phyloP scores from a whole-genome alignment of 35 echinoderm and acorn worm species.

The Heliocidaris erythrogramma region DNA sequence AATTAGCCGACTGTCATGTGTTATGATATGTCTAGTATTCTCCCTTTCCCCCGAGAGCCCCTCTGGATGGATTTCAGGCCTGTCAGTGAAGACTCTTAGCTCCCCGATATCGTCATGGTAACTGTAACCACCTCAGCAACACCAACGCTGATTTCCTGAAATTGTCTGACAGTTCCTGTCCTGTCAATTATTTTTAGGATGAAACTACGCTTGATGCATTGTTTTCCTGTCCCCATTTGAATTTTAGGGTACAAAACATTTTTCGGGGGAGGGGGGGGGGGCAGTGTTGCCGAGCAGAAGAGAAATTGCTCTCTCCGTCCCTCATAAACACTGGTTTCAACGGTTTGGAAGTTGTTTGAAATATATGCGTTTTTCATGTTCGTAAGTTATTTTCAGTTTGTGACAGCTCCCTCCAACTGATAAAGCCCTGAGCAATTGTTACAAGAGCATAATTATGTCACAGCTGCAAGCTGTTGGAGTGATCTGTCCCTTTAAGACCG shows the following conservation, averaged over 20 bases:
- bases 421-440: no score
- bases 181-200: slow-evolving; percentile 3
- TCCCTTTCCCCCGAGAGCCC: not conserved
- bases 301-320: no score
- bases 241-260: not conserved
- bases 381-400: no score
- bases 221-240: not conserved
- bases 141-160: slow-evolving; percentile 8
- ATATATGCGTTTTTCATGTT: no score
- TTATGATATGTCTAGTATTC: not conserved
- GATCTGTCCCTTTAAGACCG: not conserved
- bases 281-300: not conserved
- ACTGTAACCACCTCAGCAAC: not conserved
- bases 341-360: no score
- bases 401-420: no score
- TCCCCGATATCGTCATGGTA: not conserved
- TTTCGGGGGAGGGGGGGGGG: not conserved
- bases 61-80: not conserved
- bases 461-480: not conserved
- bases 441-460: no score
- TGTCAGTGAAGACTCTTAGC: not conserved
- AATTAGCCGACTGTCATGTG: not conserved
- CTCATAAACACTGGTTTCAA: no score
- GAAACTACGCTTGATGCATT: not conserved
- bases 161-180: not conserved